Conservation (phyloP, 35 echinoderm and acorn worm species). For the Apostichopus parvimensis region DNA sequence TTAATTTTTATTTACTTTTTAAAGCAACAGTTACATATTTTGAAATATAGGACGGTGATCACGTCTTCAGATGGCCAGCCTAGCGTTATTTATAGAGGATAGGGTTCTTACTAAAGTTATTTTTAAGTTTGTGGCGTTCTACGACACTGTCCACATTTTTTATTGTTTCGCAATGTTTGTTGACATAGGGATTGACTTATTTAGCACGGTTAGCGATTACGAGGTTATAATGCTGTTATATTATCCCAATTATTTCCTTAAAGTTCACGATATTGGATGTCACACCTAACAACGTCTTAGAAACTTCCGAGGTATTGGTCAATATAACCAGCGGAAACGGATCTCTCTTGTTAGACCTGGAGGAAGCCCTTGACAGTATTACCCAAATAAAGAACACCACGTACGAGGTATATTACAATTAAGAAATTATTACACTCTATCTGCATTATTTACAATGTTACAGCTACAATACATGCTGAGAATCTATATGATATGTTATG, state of each 20-base stretch:
- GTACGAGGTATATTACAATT: conserved; percentile 2
- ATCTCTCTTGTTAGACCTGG: background rate
- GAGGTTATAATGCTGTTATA: background rate
- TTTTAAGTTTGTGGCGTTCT: too few relatives aligned
- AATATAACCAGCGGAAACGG: background rate
- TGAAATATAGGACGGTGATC: too few relatives aligned
- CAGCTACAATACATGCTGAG: too few relatives aligned
- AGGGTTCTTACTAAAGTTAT: too few relatives aligned
- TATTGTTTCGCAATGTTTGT: too few relatives aligned
- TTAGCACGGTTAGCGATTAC: background rate
- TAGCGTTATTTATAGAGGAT: too few relatives aligned
- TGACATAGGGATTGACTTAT: background rate
- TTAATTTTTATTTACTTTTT: too few relatives aligned
- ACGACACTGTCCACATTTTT: too few relatives aligned
- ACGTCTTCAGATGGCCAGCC: too few relatives aligned
- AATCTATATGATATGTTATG: too few relatives aligned
- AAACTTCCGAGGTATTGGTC: background rate
- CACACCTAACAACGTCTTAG: conserved; percentile 6
- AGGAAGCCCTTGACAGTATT: background rate
- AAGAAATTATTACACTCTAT: background rate
- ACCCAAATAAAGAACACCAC: conserved; percentile 16
- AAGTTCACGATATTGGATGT: background rate
- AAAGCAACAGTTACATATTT: too few relatives aligned
- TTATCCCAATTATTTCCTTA: background rate
- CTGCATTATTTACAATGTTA: too few relatives aligned